Base-by-base conservation (phyloP, 2,113 vertebrate genomes). In the Monopterus albus region DNA sequence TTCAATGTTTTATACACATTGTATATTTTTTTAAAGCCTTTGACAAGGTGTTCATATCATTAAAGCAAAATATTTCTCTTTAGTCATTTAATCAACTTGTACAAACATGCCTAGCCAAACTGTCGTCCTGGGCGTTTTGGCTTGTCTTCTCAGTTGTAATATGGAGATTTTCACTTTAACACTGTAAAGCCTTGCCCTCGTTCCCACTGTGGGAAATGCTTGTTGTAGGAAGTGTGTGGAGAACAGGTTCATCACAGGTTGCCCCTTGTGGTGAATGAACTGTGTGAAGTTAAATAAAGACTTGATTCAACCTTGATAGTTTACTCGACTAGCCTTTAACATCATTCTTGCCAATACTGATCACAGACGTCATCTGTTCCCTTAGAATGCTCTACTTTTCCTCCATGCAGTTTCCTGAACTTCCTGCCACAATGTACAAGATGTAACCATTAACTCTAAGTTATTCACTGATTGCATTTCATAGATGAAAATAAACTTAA, bases 381-480 rank as follows among this genome's bases (percentile, higher is more conserved):
- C 3, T 62, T 40, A 23, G 50, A 74, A 57, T 28, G 78, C 62
- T 75, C 20, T 28, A 73, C 72, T 73, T 85, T 62, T 65, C 59
- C 63, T 80, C 40, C 35, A 33, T 63, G 75, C 77, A 72, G 56
- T 72, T 62, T 79, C 80, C 73, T 36, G 50, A 62, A 89, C 43
- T 20, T 55, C 43, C 83, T 90, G 91, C 92, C 91, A 87, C 92
- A 87, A 89, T 90, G 79, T 93, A 91, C 93, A 91, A 94, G 82
- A 77, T 83, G 76, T 83, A 53, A 79, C 86, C 84, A 73, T 85
- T 84, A 71, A 86, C 90, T 86, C 65, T 90, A 93, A 91, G 68
- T 93, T 92, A 92, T 94, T 94, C 90, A 94, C 72, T 93, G 94
- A 93, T 94, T 92, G 92, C 94, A 94, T 94, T 92, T 95, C 93